Evolutionary conservation across 2,113 vertebrate genomes (phyloP).

Genomic region (Chloroceryle aenea): DNA sequence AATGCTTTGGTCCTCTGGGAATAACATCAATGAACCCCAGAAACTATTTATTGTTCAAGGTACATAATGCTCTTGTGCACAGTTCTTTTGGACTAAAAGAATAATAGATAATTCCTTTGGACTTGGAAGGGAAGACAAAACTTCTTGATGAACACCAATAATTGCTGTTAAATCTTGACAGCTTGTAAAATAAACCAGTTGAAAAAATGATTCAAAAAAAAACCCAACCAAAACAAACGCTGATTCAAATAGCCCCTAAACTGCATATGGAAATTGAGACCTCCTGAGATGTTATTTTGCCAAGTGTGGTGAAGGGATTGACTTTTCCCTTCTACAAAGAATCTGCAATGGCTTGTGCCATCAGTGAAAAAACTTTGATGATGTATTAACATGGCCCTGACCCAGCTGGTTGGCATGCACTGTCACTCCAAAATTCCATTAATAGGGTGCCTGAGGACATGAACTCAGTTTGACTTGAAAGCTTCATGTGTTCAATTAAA

Average conservation of each 20-base stretch:
- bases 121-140: neutral
- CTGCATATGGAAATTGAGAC: neutral
- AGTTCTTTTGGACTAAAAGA: neutral
- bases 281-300: neutral
- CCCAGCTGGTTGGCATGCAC: constrained; percentile 34
- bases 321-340: neutral
- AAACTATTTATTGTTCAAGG: constrained; percentile 6
- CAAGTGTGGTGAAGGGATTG: neutral
- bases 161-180: neutral
- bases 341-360: constrained; percentile 9
- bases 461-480: constrained; percentile 67
- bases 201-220: too few species aligned
- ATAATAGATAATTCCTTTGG: neutral
- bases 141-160: neutral
- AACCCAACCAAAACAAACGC: too few species aligned
- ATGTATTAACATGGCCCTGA: constrained; percentile 42
- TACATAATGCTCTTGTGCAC: neutral
- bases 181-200: neutral
- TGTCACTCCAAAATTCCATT: constrained; percentile 63
- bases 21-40: neutral
- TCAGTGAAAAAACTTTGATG: constrained; percentile 40
- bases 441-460: constrained; percentile 63
- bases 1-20: constrained; percentile 7
- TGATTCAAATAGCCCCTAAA: neutral
- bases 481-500: constrained; percentile 68